Base-by-base conservation (phyloP, 1,140 invertebrate species). In the Tetragonula clypearis region DNA sequence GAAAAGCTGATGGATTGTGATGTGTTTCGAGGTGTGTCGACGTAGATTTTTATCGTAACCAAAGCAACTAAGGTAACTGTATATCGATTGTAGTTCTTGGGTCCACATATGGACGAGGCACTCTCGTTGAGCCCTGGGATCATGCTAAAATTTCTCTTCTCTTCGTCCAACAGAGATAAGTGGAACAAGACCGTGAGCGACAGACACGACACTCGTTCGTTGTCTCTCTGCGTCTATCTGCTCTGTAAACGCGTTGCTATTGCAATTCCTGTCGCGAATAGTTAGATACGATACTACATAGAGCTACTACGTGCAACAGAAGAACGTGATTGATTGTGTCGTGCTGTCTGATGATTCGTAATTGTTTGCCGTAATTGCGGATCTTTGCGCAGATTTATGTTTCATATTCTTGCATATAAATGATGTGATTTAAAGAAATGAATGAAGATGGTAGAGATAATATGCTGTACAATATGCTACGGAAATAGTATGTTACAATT, bases 41-140 rank as follows among this genome's bases (percentile, higher is more conserved):
- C 15, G n/a, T 78, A 83, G 55, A 83, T 56, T 77, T 77, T 77
- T 77, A 83, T 77, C 14, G 23, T 68, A 78, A 78, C 74, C 81
- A 83, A 83, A 83, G 81, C 35, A 49, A 21, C 11, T 12, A 21
- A 74, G 2, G 26, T 35, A 76, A 77, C 53, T 69, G 30, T 82
- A 77, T 49, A 83, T 76, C 58, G 56, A 65, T 81, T 53, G 41
- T 49, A 30, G 41, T 62, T 53, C 19, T 53, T 53, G 19, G 15
- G n/a, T 23, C 60, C 60, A 62, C 62, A 74, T 1, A 21, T 1
- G 8, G 21, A 30, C 58, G 60, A 74, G 21, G 14, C 30, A 60
- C 23, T 23, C 30, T 2, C 17, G 2, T 12, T 30, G n/a, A 53
- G 30, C 11, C 3, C 49, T 55, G 17, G 49, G 14, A 60, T 58